phyloP scores from a whole-genome alignment of 2,113 vertebrate genomes.

The Brachyhypopomus gauderio region DNA sequence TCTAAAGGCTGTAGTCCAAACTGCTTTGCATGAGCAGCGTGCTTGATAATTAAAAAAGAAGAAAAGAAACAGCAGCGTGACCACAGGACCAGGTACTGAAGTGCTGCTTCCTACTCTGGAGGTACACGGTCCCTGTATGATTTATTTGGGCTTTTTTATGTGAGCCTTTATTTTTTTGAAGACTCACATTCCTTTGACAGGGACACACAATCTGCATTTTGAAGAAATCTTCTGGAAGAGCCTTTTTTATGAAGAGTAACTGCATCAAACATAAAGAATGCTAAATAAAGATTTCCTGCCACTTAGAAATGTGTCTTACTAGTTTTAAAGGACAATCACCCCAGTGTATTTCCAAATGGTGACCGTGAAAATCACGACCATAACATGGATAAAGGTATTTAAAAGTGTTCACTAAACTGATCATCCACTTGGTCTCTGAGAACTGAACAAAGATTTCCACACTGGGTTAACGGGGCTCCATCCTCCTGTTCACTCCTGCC shows the following conservation, averaged over 20 bases:
- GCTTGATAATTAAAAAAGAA: background rate
- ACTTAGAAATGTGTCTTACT: constrained; percentile 18
- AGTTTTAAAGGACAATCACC: constrained; percentile 18
- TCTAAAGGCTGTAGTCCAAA: background rate
- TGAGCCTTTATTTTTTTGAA: background rate
- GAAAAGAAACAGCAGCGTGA: background rate
- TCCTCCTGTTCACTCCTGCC: background rate
- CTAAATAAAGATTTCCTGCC: background rate
- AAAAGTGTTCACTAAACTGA: constrained; percentile 9
- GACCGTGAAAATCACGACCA: background rate
- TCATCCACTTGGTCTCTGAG: background rate
- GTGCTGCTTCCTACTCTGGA: background rate
- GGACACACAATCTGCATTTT: background rate
- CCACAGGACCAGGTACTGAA: background rate
- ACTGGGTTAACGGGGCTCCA: background rate
- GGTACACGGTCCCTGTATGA: background rate
- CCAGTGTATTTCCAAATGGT: background rate
- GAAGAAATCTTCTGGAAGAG: background rate
- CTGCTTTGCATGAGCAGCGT: constrained; percentile 9
- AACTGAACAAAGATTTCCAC: constrained; percentile 5
- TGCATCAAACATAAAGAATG: background rate
- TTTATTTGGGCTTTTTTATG: too few species aligned
- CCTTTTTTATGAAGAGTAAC: background rate
- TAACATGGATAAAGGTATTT: background rate
- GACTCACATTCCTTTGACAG: background rate